Percentiles rank a stretch among this genome's conserved stretches.
Conservation (phyloP, 2,797 vertebrate species). For the Halcyon badia region DNA sequence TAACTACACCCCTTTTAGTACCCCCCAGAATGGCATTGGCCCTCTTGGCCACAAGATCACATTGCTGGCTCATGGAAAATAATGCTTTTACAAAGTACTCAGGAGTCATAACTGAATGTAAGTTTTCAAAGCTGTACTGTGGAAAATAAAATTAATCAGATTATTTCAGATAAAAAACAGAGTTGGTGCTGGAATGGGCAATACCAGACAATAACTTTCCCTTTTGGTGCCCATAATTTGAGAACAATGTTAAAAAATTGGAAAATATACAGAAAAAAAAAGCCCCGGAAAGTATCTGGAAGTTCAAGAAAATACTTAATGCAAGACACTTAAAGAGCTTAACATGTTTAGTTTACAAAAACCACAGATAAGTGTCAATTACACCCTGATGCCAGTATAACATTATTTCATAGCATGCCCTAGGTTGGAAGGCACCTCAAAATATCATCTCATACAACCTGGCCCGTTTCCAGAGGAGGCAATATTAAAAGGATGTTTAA, state of each 20-base stretch:
- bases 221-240: not conserved
- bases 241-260: not conserved
- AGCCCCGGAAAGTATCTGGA: not conserved
- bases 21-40: too few species aligned
- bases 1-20: too few species aligned
- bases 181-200: not conserved
- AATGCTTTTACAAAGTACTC: not conserved
- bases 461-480: not conserved
- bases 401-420: not conserved
- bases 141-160: not conserved
- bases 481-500: not conserved
- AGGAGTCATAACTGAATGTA: not conserved
- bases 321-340: not conserved
- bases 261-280: not conserved
- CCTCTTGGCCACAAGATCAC: too few species aligned
- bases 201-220: not conserved
- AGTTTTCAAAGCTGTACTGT: not conserved
- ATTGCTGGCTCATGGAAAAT: not conserved
- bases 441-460: not conserved
- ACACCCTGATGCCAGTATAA: not conserved
- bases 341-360: not conserved
- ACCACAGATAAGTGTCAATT: not conserved
- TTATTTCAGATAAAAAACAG: not conserved
- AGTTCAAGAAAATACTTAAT: not conserved
- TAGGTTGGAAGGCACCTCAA: not conserved